phyloP scores from a whole-genome alignment of 2,888 invertebrate genomes.

The Brachylomia viminalis region DNA sequence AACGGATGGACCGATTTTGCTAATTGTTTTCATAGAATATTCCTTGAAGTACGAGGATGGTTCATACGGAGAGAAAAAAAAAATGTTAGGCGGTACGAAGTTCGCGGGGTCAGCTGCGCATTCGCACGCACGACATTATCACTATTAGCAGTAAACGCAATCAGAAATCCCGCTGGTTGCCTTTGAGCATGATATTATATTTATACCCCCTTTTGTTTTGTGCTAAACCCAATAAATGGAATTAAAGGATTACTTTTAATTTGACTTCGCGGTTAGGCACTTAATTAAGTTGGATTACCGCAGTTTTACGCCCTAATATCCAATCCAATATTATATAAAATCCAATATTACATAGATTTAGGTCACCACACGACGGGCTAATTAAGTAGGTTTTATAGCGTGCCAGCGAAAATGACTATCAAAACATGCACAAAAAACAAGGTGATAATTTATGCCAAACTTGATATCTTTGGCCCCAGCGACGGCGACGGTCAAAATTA shows the following conservation, averaged over 20 bases:
- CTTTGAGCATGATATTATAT: background rate
- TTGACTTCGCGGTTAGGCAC: slow-evolving; percentile 11
- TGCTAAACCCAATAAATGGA: background rate
- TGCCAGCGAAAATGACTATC: slow-evolving; percentile 57
- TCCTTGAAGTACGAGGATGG: no score
- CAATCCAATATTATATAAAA: no score
- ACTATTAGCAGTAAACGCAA: slow-evolving; percentile 14
- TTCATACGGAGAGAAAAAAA: no score
- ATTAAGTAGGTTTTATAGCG: slow-evolving; percentile 61
- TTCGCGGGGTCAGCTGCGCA: no score
- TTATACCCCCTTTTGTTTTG: background rate
- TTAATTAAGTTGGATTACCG: slow-evolving; percentile 40
- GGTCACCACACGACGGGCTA: slow-evolving; percentile 59
- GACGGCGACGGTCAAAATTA: slow-evolving; percentile 60
- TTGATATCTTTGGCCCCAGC: slow-evolving; percentile 20
- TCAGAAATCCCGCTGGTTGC: background rate
- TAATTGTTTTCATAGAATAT: no score
- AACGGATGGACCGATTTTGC: no score
- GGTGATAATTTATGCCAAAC: slow-evolving; percentile 28
- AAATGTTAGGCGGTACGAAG: no score
- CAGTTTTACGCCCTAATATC: slow-evolving; percentile 33
- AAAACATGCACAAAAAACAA: slow-evolving; percentile 55
- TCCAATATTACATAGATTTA: slow-evolving; percentile 54
- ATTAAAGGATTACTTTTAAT: slow-evolving; percentile 16
- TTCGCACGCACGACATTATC: background rate